Evolutionary conservation across 2,113 vertebrate genomes (phyloP).

Genomic region (Ginglymostoma cirratum): DNA sequence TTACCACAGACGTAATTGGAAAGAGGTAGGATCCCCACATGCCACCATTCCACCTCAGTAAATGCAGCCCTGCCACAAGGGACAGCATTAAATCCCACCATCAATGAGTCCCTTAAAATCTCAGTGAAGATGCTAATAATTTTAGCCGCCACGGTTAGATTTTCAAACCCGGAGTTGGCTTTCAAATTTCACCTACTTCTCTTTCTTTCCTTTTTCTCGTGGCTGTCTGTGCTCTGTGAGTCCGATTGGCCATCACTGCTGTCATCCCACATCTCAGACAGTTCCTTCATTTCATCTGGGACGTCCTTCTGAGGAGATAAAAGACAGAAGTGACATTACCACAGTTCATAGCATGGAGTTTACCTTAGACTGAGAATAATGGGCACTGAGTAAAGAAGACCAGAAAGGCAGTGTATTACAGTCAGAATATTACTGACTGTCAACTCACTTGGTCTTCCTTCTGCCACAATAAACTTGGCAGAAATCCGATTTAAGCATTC

Average conservation of each 20-base stretch:
- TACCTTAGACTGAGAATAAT: not conserved
- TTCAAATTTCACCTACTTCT: constrained; percentile 82
- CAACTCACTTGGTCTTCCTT: not conserved
- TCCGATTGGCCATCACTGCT: constrained; percentile 79
- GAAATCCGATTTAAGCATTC: not conserved
- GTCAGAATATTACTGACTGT: not conserved
- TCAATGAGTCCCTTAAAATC: not conserved
- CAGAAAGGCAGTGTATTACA: not conserved
- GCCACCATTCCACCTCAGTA: not conserved
- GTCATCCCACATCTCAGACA: constrained; percentile 79
- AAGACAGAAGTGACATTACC: not conserved
- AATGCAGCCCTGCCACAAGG: not conserved
- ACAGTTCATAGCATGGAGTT: not conserved
- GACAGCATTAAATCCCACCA: not conserved
- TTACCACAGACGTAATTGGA: not conserved
- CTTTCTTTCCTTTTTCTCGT: constrained; percentile 60
- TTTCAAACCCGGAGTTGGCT: constrained; percentile 59
- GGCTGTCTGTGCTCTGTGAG: constrained; percentile 64
- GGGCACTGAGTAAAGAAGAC: not conserved
- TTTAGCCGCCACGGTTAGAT: not conserved
- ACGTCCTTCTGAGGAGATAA: constrained; percentile 73
- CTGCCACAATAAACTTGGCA: not conserved
- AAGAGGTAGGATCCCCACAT: no score
- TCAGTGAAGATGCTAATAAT: not conserved
- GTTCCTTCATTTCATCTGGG: constrained; percentile 73